These are phyloP conservation scores for Cheilinus undulatus DNA, from an alignment of 2,113 vertebrate genomes.

Conservation along the genomic window DNA sequence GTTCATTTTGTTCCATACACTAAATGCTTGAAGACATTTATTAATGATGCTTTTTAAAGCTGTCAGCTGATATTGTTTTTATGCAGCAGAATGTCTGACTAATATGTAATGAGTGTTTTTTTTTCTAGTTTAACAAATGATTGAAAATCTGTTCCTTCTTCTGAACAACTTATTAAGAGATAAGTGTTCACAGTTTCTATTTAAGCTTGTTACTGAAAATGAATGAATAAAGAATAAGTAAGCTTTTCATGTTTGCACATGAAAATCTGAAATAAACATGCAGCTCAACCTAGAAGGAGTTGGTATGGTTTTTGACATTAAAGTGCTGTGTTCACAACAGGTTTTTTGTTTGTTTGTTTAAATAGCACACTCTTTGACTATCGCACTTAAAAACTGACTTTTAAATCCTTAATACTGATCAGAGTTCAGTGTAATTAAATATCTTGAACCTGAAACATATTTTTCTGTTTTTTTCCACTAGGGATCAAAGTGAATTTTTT, in stretches of 20 bases:
- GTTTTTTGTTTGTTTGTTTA: background rate
- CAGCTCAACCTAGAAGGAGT: conserved; percentile 1
- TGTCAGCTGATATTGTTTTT: conserved; percentile 8
- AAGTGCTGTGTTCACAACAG: background rate
- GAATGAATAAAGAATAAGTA: conserved; percentile 1
- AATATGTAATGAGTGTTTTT: conserved; percentile 10
- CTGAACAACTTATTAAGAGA: conserved; percentile 19
- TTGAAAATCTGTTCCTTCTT: conserved; percentile 60
- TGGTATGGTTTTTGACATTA: conserved; percentile 19
- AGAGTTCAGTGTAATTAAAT: too few species aligned
- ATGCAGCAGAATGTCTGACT: conserved; percentile 16
- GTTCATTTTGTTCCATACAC: conserved; percentile 10
- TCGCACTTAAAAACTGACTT: too few species aligned
- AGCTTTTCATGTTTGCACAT: conserved; percentile 25
- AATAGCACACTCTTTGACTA: too few species aligned
- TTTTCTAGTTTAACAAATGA: conserved; percentile 30
- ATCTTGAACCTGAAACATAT: too few species aligned
- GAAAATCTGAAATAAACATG: conserved; percentile 43
- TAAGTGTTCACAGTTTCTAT: background rate
- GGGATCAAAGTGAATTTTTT: too few species aligned
- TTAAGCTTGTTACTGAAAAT: background rate
- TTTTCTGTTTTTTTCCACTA: too few species aligned
- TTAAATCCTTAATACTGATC: too few species aligned
- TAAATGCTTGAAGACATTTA: conserved; percentile 12
- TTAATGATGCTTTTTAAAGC: conserved; percentile 23